Conservation (phyloP, 2,888 invertebrate genomes). For the Nomada hirtipes region DNA sequence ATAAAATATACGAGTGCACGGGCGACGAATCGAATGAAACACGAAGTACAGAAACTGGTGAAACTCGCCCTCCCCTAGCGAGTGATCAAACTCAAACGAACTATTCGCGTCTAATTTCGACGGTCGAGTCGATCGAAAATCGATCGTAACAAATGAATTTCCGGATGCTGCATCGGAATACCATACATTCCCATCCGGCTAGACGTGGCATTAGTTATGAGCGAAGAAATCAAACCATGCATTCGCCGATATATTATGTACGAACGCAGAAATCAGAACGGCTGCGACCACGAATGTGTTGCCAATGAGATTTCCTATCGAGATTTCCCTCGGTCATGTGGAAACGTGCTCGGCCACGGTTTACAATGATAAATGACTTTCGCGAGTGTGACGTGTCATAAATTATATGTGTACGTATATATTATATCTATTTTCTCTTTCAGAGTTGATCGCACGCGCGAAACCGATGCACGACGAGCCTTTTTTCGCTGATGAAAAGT, state of each 20-base stretch:
- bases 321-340: slow-evolving; percentile 65
- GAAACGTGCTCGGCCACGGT: slow-evolving; percentile 66
- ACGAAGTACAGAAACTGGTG: not conserved
- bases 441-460: slow-evolving; percentile 35
- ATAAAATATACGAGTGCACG: not conserved
- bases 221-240: slow-evolving; percentile 36
- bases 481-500: slow-evolving; percentile 60
- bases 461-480: slow-evolving; percentile 11
- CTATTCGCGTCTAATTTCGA: not conserved
- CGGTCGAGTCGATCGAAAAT: slow-evolving; percentile 8
- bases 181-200: slow-evolving; percentile 1
- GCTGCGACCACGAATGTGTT: slow-evolving; percentile 42
- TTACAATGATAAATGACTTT: slow-evolving; percentile 74
- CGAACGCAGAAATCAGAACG: slow-evolving; percentile 14
- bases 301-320: slow-evolving; percentile 67
- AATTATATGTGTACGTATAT: slow-evolving; percentile 65
- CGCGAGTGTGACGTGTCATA: slow-evolving; percentile 70
- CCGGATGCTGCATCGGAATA: not conserved
- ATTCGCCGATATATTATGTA: slow-evolving; percentile 24
- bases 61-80: not conserved
- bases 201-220: slow-evolving; percentile 37
- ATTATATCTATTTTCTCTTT: slow-evolving; percentile 50
- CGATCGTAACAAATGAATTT: slow-evolving; percentile 16
- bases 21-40: not conserved
- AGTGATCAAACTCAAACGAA: not conserved